Base-by-base conservation (phyloP, 2,888 invertebrate genomes). In the Tetragonula carbonaria region DNA sequence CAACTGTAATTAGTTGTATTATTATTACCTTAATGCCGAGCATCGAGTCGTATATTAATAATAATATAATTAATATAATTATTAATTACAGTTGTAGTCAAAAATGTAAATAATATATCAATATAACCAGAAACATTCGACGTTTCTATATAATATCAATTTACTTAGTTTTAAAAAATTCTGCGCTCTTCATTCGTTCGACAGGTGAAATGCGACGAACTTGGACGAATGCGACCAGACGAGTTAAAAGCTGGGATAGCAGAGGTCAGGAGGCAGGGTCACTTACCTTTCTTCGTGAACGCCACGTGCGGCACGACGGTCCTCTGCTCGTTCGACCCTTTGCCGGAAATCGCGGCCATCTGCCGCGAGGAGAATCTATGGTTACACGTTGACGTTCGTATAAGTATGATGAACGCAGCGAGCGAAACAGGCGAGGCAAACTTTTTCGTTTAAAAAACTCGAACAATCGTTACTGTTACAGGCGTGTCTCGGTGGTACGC, bases 221-320 rank as follows among this genome's bases (percentile, higher is more conserved):
- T 93, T 4, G 98, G 98, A 0, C 96, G 96, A 89, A 97, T 98
- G 96, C 90, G 96, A 1, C 94, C 96, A 0, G 92, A 95, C 0
- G 96, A 96, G 57, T 94, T 98, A 14, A 96, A 96, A 74, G 90
- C 91, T 6, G 95, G 96, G 23, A 96, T 98, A 57, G 87, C 94
- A 33, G 92, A 94, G 23, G 95, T 95, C 0, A 93, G 93, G 80
- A 88, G 91, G 0, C 93, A 95, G 0, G 96, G 96, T 0, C 95
- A 95, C 84, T 92, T 95, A 65, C 97, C 97, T 0, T 95, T 97
- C 80, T 95, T 97, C 92, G 97, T 97, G 1, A 97, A 97, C 88
- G 97, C 97, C 0, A 97, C 97, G 0, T 96, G 97, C 3, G 98
- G 98, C 0, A 97, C 98, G 0, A 98, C 98, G 0, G 98, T 98